These are phyloP conservation scores for Poecilia picta DNA, from an alignment of 2,797 vertebrate genomes.

Conservation along the genomic window DNA sequence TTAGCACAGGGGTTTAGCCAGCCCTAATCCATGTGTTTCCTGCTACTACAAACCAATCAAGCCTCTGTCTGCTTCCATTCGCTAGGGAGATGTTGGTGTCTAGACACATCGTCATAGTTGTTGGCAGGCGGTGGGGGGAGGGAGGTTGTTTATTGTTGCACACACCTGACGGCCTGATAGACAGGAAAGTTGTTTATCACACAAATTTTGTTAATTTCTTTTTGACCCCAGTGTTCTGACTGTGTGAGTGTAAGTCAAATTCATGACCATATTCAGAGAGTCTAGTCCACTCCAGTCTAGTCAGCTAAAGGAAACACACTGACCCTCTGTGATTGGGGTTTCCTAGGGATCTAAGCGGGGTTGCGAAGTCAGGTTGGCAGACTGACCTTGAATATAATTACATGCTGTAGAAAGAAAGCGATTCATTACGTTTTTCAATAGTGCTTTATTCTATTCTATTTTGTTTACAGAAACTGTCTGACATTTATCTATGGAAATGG, in stretches of 20 bases:
- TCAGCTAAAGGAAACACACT: conserved; percentile 1
- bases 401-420: background rate
- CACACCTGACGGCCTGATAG: background rate
- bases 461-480: background rate
- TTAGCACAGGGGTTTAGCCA: conserved; percentile 69
- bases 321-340: conserved; percentile 1
- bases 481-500: background rate
- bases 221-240: conserved; percentile 32
- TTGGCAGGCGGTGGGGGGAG: too few relatives aligned
- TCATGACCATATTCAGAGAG: conserved; percentile 15
- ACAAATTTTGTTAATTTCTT: conserved; percentile 21
- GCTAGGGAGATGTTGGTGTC: background rate
- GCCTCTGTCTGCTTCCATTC: conserved; percentile 7
- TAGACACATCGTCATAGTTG: background rate
- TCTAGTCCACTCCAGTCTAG: conserved; percentile 3
- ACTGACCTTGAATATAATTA: background rate
- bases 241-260: conserved; percentile 14
- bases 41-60: conserved; percentile 40
- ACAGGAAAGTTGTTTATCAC: conserved; percentile 17
- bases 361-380: conserved; percentile 1
- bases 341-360: background rate
- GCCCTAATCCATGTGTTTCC: conserved; percentile 64
- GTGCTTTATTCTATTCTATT: background rate
- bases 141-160: background rate
- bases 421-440: background rate